Evolutionary conservation across 2,113 vertebrate genomes (phyloP).

Genomic region (Lepisosteus oculatus): DNA sequence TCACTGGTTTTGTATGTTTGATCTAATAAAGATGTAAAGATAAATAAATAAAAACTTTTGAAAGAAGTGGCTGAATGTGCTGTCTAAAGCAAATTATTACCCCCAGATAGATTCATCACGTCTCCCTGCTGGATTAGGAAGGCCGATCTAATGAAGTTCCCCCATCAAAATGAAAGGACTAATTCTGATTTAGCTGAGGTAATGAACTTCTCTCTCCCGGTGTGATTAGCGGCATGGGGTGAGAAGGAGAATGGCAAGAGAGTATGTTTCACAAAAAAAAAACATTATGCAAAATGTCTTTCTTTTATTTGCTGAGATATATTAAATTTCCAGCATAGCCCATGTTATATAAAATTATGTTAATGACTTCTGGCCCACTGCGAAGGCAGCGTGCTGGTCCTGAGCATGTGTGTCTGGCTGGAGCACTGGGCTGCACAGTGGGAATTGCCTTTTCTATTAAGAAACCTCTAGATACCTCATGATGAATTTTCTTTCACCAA

Average conservation of each 20-base stretch:
- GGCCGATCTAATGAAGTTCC: conserved; percentile 99
- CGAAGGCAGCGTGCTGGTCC: conserved; percentile 97
- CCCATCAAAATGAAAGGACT: conserved; percentile 98
- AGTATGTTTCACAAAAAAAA: conserved; percentile 54
- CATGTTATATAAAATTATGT: conserved; percentile 99
- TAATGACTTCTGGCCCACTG: conserved; percentile 97
- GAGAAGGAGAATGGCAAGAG: conserved; percentile 82
- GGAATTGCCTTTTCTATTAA: conserved; percentile 99
- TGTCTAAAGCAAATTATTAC: conserved; percentile 90
- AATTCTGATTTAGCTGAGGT: conserved; percentile 99
- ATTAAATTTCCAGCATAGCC: conserved; percentile 97
- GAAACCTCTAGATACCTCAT: conserved; percentile 99
- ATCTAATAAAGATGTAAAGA: conserved; percentile 79
- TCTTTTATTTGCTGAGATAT: conserved; percentile 96
- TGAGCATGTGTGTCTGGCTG: conserved; percentile 96
- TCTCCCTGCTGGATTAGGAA: conserved; percentile 96
- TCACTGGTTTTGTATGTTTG: conserved; percentile 27
- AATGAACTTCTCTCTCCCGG: conserved; percentile 99
- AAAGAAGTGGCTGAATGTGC: conserved; percentile 88
- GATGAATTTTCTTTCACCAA: conserved; percentile 99
- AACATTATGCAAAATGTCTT: conserved; percentile 98
- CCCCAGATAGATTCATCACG: conserved; percentile 95
- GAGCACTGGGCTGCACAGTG: conserved; percentile 92
- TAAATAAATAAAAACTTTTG: conserved; percentile 69
- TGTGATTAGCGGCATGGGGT: conserved; percentile 96